Conservation (phyloP, 92 coral and sea anemone species). For the Phenganax marumi region DNA sequence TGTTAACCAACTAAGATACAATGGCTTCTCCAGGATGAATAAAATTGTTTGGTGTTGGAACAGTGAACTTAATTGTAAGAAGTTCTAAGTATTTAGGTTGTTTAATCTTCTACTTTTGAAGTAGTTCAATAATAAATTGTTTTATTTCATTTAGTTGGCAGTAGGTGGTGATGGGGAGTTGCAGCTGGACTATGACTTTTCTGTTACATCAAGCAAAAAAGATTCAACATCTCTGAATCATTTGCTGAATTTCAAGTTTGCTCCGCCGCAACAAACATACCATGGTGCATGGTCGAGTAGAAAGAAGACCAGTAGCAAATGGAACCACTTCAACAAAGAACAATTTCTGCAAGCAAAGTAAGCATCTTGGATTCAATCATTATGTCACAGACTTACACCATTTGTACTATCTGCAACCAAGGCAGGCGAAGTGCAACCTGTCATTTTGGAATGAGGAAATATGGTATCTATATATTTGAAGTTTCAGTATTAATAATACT, state of each 20-base stretch:
- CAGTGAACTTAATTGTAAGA: too few relatives aligned
- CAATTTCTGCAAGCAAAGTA: slow-evolving; percentile 95
- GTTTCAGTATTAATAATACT: not conserved
- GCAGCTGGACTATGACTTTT: slow-evolving; percentile 19
- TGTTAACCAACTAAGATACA: too few relatives aligned
- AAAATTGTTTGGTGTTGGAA: too few relatives aligned
- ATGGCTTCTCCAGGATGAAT: too few relatives aligned
- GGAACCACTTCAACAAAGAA: slow-evolving; percentile 75
- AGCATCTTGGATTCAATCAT: not conserved
- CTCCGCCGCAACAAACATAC: slow-evolving; percentile 70
- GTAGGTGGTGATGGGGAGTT: slow-evolving; percentile 12
- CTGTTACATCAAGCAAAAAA: slow-evolving; percentile 58
- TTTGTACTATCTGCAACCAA: not conserved
- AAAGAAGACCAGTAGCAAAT: slow-evolving; percentile 39
- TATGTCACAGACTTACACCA: not conserved
- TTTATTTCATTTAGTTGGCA: slow-evolving; percentile 21
- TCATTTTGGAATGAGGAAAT: too few relatives aligned
- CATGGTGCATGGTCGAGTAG: slow-evolving; percentile 51
- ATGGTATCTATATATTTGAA: too few relatives aligned
- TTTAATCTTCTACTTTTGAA: too few relatives aligned
- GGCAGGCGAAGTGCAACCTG: not conserved
- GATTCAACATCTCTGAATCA: slow-evolving; percentile 75
- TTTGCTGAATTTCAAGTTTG: slow-evolving; percentile 84
- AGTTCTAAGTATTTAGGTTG: too few relatives aligned
- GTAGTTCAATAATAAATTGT: not conserved